Evolutionary conservation across 1,140 invertebrate genomes (phyloP).

Genomic region (Forficula auricularia): DNA sequence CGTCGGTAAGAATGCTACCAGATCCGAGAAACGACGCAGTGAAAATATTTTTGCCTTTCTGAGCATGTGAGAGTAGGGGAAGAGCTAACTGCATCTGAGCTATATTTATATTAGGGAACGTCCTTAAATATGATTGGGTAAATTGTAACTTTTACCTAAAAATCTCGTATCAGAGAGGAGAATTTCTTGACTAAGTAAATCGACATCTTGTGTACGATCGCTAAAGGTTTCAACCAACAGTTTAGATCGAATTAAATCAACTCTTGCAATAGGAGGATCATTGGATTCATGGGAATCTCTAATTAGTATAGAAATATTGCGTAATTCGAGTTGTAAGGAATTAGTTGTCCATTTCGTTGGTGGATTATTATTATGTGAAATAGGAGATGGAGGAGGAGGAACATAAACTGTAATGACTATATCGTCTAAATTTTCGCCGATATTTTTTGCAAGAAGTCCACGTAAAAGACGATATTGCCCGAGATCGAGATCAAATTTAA

Average conservation of each 20-base stretch:
- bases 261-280: constrained; percentile 48
- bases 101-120: no score
- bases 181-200: constrained; percentile 84
- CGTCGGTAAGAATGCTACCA: no score
- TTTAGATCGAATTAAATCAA: constrained; percentile 82
- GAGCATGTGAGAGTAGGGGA: no score
- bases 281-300: constrained; percentile 28
- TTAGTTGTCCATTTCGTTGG: constrained; percentile 43
- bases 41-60: no score
- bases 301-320: constrained; percentile 70
- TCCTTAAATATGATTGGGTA: no score
- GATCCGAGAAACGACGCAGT: no score
- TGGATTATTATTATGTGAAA: neutral
- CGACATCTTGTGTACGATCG: constrained; percentile 77
- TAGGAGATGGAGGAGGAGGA: neutral
- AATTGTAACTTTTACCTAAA: constrained; percentile 24
- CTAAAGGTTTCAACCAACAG: constrained; percentile 69
- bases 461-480: constrained; percentile 75
- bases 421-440: constrained; percentile 75
- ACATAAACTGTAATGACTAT: constrained; percentile 11
- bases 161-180: constrained; percentile 66
- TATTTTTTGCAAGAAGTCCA: constrained; percentile 76
- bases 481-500: constrained; percentile 65
- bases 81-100: no score
- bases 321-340: constrained; percentile 64